Percentiles rank a stretch among this genome's conserved stretches.
phyloP scores from a whole-genome alignment of 2,113 vertebrate species.

The Sturnira hondurensis region DNA sequence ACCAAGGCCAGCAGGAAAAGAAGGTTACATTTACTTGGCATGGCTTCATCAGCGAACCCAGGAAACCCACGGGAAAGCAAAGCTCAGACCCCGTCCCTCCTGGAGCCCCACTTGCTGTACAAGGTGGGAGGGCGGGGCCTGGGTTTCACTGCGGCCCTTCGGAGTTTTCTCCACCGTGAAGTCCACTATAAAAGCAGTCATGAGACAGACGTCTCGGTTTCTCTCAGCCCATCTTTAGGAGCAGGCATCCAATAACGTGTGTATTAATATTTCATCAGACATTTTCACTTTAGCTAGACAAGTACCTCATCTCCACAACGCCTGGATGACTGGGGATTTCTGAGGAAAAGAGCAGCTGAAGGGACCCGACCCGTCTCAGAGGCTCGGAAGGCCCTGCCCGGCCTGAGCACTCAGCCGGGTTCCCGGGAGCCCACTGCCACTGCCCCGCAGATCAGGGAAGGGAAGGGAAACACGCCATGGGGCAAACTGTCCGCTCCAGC shows the following conservation, averaged over 20 bases:
- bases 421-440: neutral
- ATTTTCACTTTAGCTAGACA: neutral
- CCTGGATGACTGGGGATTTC: neutral
- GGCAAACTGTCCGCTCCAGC: neutral
- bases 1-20: neutral
- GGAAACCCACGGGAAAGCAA: neutral
- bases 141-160: too few relatives aligned
- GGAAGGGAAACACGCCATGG: neutral
- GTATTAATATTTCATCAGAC: neutral
- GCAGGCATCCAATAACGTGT: neutral
- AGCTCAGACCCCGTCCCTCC: neutral
- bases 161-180: neutral
- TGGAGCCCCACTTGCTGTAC: neutral
- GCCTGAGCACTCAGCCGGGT: fast-evolving
- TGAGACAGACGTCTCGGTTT: neutral
- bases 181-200: neutral
- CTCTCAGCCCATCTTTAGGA: neutral
- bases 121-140: fast-evolving
- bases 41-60: neutral
- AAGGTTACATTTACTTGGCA: neutral
- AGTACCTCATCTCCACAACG: neutral
- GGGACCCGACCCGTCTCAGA: neutral
- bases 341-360: neutral
- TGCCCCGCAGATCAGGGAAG: neutral
- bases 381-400: neutral